phyloP scores from a whole-genome alignment of 2,888 invertebrate species.

The Catocala fraxini region DNA sequence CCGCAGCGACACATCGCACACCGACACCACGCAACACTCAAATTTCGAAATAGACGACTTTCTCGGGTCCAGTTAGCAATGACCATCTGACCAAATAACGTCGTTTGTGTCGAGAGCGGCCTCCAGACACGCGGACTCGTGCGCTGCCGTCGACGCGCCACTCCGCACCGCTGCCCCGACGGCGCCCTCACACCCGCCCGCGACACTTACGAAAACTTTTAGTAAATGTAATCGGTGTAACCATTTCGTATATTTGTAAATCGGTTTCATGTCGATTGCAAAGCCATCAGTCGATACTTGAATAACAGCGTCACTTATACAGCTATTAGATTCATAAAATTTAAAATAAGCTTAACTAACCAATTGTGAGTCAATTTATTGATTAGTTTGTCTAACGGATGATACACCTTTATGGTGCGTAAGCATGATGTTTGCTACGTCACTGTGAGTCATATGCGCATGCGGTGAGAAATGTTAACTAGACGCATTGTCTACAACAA shows the following conservation, averaged over 20 bases:
- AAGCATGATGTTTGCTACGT: conserved; percentile 71
- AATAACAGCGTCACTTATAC: conserved; percentile 23
- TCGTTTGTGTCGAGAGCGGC: conserved; percentile 60
- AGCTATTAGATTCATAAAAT: conserved; percentile 24
- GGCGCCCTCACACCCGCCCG: conserved; percentile 29
- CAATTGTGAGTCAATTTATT: conserved; percentile 54
- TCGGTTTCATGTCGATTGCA: conserved; percentile 40
- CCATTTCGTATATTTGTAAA: conserved; percentile 43
- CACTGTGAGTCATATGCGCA: conserved; percentile 77
- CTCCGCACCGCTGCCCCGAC: conserved; percentile 27
- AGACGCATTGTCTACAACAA: conserved; percentile 84
- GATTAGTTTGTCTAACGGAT: conserved; percentile 60
- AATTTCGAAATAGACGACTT: conserved; percentile 85
- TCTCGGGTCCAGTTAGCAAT: conserved; percentile 80
- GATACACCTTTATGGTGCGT: conserved; percentile 67
- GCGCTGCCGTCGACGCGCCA: conserved; percentile 31
- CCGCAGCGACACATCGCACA: conserved; percentile 82
- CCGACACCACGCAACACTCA: conserved; percentile 79
- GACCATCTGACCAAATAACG: conserved; percentile 71
- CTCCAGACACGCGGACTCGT: conserved; percentile 56
- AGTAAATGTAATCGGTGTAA: conserved; percentile 42
- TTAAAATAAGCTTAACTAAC: conserved; percentile 38
- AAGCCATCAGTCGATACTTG: conserved; percentile 19
- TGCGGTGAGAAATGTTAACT: conserved; percentile 76
- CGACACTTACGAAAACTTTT: conserved; percentile 45